phyloP scores from a whole-genome alignment of 2,888 invertebrate species.

The Acanthosoma haemorrhoidale region DNA sequence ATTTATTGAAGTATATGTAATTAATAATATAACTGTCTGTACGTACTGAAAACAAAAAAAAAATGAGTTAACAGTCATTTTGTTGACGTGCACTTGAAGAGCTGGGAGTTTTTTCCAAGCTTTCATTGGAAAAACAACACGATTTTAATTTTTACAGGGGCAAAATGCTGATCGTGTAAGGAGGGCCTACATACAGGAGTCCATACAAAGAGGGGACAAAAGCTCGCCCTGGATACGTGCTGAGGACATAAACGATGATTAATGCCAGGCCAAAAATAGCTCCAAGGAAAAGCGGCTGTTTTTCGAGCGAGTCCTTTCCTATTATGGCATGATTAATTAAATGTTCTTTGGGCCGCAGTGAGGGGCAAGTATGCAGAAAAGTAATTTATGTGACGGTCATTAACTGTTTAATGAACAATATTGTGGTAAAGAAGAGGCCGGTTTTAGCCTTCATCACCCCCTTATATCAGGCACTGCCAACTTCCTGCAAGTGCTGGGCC shows the following conservation, averaged over 20 bases:
- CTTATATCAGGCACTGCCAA: too few relatives aligned
- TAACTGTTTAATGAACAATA: constrained; percentile 24
- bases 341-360: neutral
- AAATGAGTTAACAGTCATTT: too few relatives aligned
- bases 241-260: neutral
- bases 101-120: too few relatives aligned
- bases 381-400: constrained; percentile 15
- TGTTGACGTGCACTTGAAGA: too few relatives aligned
- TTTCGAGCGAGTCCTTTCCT: constrained; percentile 1
- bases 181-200: neutral
- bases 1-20: too few relatives aligned
- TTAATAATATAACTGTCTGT: too few relatives aligned
- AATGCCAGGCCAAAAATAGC: neutral
- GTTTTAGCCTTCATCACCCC: neutral
- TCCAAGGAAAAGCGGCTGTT: neutral
- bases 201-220: too few relatives aligned
- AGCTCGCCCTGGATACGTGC: too few relatives aligned
- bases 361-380: neutral
- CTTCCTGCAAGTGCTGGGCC: too few relatives aligned
- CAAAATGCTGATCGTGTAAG: neutral
- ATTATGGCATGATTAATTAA: constrained; percentile 16
- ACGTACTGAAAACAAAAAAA: too few relatives aligned
- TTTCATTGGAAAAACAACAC: too few relatives aligned
- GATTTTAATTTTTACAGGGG: neutral
- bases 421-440: neutral